Conservation (phyloP, 2,113 vertebrate genomes). For the Microtus ochrogaster region DNA sequence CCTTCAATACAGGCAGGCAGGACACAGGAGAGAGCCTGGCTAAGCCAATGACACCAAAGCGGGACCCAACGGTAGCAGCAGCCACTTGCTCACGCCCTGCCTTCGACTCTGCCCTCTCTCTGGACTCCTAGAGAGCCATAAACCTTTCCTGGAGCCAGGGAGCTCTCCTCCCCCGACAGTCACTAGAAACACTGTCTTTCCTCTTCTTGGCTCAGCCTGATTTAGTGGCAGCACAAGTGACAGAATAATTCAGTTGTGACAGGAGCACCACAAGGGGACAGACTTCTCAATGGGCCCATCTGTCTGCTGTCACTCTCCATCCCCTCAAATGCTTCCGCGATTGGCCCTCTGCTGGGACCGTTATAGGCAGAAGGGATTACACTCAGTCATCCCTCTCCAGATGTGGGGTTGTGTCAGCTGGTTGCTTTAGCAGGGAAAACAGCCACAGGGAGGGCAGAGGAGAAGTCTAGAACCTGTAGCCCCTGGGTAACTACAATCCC, state of each 20-base stretch:
- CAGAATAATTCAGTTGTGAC: slow-evolving; percentile 77
- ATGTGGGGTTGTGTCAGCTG: background rate
- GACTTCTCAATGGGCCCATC: slow-evolving; percentile 66
- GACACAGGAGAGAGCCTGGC: background rate
- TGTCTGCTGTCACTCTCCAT: slow-evolving; percentile 64
- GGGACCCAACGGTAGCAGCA: background rate
- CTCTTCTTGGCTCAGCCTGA: slow-evolving; percentile 39
- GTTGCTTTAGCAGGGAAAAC: accelerated
- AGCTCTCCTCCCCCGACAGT: background rate
- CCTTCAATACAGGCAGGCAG: background rate
- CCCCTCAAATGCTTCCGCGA: background rate
- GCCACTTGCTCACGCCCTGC: background rate
- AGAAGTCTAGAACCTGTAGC: slow-evolving; percentile 24
- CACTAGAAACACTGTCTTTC: slow-evolving; percentile 40
- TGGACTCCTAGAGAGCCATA: background rate
- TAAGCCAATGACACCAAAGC: background rate
- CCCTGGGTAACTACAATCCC: background rate
- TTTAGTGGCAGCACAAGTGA: slow-evolving; percentile 56
- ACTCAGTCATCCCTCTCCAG: background rate
- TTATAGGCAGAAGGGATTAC: background rate
- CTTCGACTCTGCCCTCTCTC: background rate
- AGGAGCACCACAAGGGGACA: slow-evolving; percentile 63
- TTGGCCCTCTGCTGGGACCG: slow-evolving; percentile 16
- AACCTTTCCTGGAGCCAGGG: background rate
- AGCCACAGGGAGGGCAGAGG: background rate